These are phyloP conservation scores for Rachycentron canadum DNA, from an alignment of 2,797 vertebrate species.

Conservation along the genomic window DNA sequence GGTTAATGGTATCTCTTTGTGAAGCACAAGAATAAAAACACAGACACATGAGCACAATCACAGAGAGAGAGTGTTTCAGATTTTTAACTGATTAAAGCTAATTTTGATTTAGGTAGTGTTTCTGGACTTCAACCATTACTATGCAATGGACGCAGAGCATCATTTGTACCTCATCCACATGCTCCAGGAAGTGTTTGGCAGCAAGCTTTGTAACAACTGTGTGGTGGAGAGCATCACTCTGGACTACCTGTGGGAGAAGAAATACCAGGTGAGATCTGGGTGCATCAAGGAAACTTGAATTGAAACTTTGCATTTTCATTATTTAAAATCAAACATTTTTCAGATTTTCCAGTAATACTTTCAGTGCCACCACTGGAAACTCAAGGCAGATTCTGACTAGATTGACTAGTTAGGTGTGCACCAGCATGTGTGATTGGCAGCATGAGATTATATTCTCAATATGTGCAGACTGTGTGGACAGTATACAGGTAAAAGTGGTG, in stretches of 20 bases:
- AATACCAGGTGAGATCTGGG: slow-evolving; percentile 87
- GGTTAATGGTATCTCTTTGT: too few relatives aligned
- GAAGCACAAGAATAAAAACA: not conserved
- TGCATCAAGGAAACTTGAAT: not conserved
- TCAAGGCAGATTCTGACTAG: not conserved
- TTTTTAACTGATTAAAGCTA: not conserved
- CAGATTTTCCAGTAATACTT: too few relatives aligned
- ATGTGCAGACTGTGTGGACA: not conserved
- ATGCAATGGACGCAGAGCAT: slow-evolving; percentile 92
- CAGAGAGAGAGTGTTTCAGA: too few relatives aligned
- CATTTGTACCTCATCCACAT: slow-evolving; percentile 89
- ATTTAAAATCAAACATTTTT: not conserved
- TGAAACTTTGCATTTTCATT: too few relatives aligned
- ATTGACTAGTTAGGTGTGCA: not conserved
- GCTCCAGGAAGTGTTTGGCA: slow-evolving; percentile 91
- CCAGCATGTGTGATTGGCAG: not conserved
- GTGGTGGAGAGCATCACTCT: slow-evolving; percentile 91
- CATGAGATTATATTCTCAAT: not conserved
- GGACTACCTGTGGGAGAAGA: slow-evolving; percentile 91
- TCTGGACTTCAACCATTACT: slow-evolving; percentile 98
- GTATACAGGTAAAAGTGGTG: not conserved
- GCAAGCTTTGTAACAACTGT: slow-evolving; percentile 88
- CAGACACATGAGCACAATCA: not conserved
- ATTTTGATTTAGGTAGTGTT: slow-evolving; percentile 87
- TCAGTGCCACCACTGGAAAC: too few relatives aligned